These are phyloP conservation scores for Petroica traversi DNA, from an alignment of 2,113 vertebrate species.

Conservation along the genomic window DNA sequence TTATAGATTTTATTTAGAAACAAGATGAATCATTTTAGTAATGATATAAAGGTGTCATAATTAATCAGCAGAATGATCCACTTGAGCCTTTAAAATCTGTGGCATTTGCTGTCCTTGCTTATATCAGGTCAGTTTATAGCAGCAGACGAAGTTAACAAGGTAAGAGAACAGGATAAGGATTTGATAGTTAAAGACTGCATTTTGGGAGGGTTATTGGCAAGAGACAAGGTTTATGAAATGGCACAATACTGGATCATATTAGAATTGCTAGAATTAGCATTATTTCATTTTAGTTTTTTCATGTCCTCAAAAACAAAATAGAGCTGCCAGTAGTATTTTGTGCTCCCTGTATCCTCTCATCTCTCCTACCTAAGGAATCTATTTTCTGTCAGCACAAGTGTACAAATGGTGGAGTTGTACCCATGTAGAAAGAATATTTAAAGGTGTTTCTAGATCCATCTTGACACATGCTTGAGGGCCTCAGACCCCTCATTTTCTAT, in stretches of 20 bases:
- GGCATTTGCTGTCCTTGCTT: background rate
- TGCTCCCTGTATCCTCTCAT: background rate
- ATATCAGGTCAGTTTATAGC: background rate
- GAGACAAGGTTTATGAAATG: background rate
- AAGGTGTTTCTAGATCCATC: background rate
- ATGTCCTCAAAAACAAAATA: background rate
- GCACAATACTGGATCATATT: fast-evolving
- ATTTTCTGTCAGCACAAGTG: background rate
- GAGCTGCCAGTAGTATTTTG: background rate
- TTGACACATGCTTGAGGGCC: background rate
- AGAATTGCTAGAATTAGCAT: background rate
- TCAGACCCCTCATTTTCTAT: background rate
- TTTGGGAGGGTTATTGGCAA: background rate
- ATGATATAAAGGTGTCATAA: background rate
- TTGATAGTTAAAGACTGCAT: background rate
- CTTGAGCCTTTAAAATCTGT: background rate
- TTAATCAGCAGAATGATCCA: background rate
- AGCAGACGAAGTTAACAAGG: background rate
- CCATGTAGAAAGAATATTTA: background rate
- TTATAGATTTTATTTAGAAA: background rate
- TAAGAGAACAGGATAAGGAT: background rate
- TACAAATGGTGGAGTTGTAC: background rate
- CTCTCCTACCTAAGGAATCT: background rate
- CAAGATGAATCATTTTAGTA: background rate
- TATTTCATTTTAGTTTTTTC: background rate